Evolutionary conservation across 1,140 invertebrate species (phyloP).

Genomic region (Hycleus cichorii): DNA sequence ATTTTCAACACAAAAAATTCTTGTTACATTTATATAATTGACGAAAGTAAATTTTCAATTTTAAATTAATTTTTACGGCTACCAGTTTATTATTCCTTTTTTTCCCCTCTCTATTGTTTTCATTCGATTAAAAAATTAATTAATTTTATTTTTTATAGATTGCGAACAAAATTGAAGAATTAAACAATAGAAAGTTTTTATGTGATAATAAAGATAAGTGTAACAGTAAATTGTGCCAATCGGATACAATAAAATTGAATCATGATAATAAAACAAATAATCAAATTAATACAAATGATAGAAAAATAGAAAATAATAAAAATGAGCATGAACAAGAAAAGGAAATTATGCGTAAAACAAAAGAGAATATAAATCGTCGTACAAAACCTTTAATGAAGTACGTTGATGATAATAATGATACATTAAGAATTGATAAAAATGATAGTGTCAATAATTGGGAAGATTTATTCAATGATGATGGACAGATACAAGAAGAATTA

Average conservation of each 20-base stretch:
- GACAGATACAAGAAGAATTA: slow-evolving; percentile 29
- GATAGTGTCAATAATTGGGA: slow-evolving; percentile 36
- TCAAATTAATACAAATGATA: slow-evolving; percentile 8
- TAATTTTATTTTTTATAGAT: neutral
- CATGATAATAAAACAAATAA: slow-evolving; percentile 1
- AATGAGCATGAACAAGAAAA: slow-evolving; percentile 32
- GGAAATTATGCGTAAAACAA: slow-evolving; percentile 34
- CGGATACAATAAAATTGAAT: slow-evolving; percentile 1
- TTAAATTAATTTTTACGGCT: too few relatives aligned
- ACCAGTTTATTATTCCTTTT: too few relatives aligned
- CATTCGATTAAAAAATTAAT: too few relatives aligned
- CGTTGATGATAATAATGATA: slow-evolving; percentile 29
- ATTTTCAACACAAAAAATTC: too few relatives aligned
- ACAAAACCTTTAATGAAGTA: slow-evolving; percentile 34
- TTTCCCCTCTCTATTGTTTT: too few relatives aligned
- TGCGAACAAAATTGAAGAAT: neutral
- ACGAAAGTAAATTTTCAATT: too few relatives aligned
- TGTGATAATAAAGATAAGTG: slow-evolving; percentile 1
- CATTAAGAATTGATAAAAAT: slow-evolving; percentile 24
- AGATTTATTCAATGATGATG: slow-evolving; percentile 35
- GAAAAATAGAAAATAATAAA: slow-evolving; percentile 2
- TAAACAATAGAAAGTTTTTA: slow-evolving; percentile 1
- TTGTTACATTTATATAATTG: too few relatives aligned
- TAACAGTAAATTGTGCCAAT: neutral
- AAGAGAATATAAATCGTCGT: slow-evolving; percentile 36